Evolutionary conservation across 2,888 invertebrate species (phyloP).

Genomic region (Pachycephus smyrnensis): DNA sequence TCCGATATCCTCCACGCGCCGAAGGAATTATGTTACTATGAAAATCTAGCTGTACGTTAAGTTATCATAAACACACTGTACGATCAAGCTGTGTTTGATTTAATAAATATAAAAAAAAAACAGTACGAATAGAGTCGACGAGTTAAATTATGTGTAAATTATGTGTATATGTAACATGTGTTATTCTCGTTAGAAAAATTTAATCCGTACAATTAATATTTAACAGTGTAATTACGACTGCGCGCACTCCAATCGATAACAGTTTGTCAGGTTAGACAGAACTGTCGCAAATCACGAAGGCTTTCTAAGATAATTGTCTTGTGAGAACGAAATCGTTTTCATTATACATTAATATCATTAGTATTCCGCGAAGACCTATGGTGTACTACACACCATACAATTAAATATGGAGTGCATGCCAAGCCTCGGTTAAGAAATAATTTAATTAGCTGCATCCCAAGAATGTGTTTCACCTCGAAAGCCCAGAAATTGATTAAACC

Average conservation of each 20-base stretch:
- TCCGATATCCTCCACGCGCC: slow-evolving; percentile 42
- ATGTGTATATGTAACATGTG: no score
- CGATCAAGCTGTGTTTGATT: neutral
- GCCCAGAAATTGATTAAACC: no score
- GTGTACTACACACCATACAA: neutral
- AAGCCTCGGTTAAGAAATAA: neutral
- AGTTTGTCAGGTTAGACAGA: slow-evolving; percentile 1
- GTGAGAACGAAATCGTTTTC: slow-evolving; percentile 2
- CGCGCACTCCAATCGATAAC: neutral
- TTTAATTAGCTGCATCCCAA: neutral
- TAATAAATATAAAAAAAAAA: neutral
- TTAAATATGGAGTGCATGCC: neutral
- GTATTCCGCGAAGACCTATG: neutral
- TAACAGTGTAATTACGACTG: neutral
- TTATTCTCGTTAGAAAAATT: no score
- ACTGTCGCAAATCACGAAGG: slow-evolving; percentile 48
- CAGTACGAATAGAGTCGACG: no score
- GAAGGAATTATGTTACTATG: slow-evolving; percentile 25
- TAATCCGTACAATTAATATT: neutral
- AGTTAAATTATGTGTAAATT: no score
- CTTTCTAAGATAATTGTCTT: slow-evolving; percentile 45
- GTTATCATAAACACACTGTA: neutral
- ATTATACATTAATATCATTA: neutral
- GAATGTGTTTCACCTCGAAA: neutral
- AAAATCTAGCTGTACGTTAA: neutral